Conservation (phyloP, 1,140 invertebrate genomes). For the Bombus breviceps region DNA sequence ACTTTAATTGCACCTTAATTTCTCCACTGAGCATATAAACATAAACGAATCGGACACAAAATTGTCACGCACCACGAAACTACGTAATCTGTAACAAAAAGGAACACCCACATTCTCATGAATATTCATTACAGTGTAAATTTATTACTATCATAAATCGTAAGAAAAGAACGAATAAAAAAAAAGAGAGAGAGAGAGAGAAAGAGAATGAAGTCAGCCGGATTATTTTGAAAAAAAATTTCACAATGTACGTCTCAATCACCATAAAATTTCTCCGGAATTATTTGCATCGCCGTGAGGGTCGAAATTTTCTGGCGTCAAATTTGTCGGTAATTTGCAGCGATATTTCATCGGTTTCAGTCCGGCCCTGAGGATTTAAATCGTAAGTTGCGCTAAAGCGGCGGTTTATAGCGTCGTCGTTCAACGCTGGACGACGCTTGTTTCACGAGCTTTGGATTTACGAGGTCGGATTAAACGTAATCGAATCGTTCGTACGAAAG, state of each 20-base stretch:
- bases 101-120: background rate
- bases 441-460: slow-evolving; percentile 35
- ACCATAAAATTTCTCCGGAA: background rate
- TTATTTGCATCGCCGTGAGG: background rate
- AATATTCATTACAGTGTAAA: background rate
- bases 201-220: background rate
- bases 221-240: background rate
- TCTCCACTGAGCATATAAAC: background rate
- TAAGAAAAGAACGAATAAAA: background rate
- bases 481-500: background rate
- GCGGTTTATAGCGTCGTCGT: slow-evolving; percentile 21
- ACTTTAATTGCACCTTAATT: slow-evolving; percentile 17
- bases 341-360: slow-evolving; percentile 41
- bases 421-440: slow-evolving; percentile 34
- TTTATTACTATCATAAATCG: background rate
- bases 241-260: background rate
- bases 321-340: slow-evolving; percentile 46
- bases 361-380: slow-evolving; percentile 17
- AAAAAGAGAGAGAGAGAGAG: no score
- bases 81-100: slow-evolving; percentile 45
- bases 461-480: slow-evolving; percentile 30
- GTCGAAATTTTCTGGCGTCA: background rate
- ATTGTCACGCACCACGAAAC: slow-evolving; percentile 12
- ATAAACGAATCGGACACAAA: background rate
- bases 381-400: slow-evolving; percentile 40